phyloP scores from a whole-genome alignment of 53 echinoderm and acorn worm genomes.

The Temnopleurus reevesii region DNA sequence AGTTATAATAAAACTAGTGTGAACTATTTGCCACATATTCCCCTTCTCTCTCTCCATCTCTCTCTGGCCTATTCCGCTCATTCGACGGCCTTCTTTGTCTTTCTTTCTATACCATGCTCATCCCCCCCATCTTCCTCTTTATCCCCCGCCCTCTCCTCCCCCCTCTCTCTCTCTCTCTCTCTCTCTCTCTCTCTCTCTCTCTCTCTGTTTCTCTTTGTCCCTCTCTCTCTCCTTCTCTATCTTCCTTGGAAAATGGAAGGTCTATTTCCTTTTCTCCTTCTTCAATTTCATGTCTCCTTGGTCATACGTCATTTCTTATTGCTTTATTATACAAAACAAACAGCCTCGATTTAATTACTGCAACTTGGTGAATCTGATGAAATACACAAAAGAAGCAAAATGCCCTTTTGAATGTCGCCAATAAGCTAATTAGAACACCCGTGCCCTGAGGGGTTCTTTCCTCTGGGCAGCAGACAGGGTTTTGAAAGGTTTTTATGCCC shows the following conservation, averaged over 20 bases:
- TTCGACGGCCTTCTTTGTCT: too few relatives aligned
- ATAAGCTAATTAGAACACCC: not conserved
- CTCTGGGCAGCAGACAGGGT: not conserved
- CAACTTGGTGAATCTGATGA: too few relatives aligned
- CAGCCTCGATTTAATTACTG: too few relatives aligned
- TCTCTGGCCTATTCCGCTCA: not conserved
- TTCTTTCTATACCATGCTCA: not conserved
- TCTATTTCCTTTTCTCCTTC: too few relatives aligned
- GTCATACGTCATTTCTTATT: too few relatives aligned
- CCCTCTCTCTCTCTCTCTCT: not conserved
- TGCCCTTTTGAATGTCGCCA: constrained; percentile 7
- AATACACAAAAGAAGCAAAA: too few relatives aligned
- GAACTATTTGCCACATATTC: too few relatives aligned
- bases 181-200: not conserved
- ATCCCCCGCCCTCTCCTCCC: not conserved
- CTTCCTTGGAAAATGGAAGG: too few relatives aligned
- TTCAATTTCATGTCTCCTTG: too few relatives aligned
- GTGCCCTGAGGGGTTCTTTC: not conserved
- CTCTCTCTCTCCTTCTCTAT: too few relatives aligned
- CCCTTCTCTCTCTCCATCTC: not conserved
- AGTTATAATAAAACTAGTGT: too few relatives aligned
- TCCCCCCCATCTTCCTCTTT: not conserved
- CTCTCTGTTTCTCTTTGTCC: not conserved
- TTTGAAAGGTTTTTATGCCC: not conserved
- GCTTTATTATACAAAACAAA: too few relatives aligned